These are phyloP conservation scores for Steinernema hermaphroditum DNA, from an alignment of 2,888 invertebrate species.

Conservation along the genomic window DNA sequence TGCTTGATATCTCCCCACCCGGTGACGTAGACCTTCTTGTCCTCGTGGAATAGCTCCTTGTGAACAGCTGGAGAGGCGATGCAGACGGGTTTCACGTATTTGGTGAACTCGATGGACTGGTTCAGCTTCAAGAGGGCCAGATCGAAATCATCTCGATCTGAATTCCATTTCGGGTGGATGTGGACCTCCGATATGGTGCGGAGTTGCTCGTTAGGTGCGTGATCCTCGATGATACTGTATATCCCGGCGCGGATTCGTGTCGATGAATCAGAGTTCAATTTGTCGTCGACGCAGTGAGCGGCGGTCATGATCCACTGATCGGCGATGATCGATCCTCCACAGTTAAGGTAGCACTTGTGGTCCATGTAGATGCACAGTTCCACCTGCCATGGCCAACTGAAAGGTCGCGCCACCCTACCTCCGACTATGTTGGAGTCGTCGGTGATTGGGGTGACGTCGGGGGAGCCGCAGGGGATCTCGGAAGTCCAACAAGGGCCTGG, in stretches of 20 bases:
- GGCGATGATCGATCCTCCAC: constrained; percentile 36
- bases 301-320: constrained; percentile 37
- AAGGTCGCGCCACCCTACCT: constrained; percentile 34
- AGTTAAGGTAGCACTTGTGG: constrained; percentile 13
- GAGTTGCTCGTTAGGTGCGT: background rate
- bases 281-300: constrained; percentile 34
- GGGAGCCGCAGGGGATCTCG: too few species aligned
- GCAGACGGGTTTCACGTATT: constrained; percentile 89
- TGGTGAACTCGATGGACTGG: constrained; percentile 81
- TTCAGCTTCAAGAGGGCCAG: constrained; percentile 69
- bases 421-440: constrained; percentile 36
- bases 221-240: background rate
- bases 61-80: constrained; percentile 78
- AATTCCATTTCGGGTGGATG: constrained; percentile 24
- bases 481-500: too few species aligned
- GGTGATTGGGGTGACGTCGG: constrained; percentile 32
- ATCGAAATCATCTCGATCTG: constrained; percentile 27
- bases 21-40: constrained; percentile 34
- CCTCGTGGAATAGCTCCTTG: constrained; percentile 29
- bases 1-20: constrained; percentile 36
- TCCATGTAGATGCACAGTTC: constrained; percentile 33
- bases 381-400: constrained; percentile 40
- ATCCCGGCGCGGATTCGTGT: background rate
- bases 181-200: background rate
- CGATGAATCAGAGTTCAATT: background rate